Evolutionary conservation across 2,888 invertebrate genomes (phyloP).

Genomic region (Oscheius sp.): DNA sequence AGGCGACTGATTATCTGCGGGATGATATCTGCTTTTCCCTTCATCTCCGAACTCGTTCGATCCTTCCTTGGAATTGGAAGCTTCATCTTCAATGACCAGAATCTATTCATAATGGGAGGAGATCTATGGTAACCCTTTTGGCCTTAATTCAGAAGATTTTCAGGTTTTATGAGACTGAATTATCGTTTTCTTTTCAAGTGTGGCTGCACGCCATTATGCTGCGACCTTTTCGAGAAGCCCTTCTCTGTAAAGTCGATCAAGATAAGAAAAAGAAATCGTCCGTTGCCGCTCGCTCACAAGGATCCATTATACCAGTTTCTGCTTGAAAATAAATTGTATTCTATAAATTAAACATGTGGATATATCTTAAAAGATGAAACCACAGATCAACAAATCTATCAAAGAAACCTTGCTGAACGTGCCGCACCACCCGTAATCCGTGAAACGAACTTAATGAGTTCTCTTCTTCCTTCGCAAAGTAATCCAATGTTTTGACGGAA

Average conservation of each 20-base stretch:
- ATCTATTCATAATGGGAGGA: background rate
- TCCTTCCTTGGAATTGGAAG: background rate
- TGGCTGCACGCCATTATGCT: background rate
- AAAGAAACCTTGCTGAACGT: no score
- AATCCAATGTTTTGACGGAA: no score
- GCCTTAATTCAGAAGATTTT: no score
- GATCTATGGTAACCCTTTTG: background rate
- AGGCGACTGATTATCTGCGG: background rate
- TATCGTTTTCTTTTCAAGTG: background rate
- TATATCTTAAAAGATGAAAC: no score
- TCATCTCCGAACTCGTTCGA: background rate
- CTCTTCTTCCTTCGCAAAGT: no score
- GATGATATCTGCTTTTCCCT: background rate
- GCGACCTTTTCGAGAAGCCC: background rate
- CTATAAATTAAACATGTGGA: no score
- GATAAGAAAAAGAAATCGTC: background rate
- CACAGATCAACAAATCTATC: no score
- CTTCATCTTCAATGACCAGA: background rate
- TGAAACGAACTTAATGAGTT: no score
- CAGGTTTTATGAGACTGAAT: background rate
- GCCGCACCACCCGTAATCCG: no score
- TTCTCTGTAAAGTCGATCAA: background rate
- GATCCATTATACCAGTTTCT: no score
- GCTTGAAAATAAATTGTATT: no score
- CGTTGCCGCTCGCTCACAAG: background rate